These are phyloP conservation scores for Parnassius glacialis DNA, from an alignment of 2,888 invertebrate species.

Conservation along the genomic window DNA sequence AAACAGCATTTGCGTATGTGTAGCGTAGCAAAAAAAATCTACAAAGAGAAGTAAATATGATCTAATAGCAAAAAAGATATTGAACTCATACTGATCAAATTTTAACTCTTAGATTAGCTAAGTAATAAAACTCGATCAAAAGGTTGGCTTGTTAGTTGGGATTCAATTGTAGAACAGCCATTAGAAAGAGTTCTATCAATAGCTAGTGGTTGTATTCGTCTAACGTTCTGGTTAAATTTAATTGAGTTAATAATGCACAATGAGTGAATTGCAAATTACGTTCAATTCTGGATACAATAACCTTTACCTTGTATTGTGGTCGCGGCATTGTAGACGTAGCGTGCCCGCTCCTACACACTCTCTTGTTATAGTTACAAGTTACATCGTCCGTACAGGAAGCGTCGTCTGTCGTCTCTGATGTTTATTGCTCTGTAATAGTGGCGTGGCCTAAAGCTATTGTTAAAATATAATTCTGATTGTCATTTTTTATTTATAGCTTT, in stretches of 20 bases:
- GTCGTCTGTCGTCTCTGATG: slow-evolving; percentile 28
- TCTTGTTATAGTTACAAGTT: slow-evolving; percentile 32
- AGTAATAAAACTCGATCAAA: too few species aligned
- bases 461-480: slow-evolving; percentile 7
- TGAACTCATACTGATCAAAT: too few species aligned
- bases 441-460: slow-evolving; percentile 7
- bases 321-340: slow-evolving; percentile 41
- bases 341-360: slow-evolving; percentile 28
- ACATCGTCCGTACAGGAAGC: slow-evolving; percentile 38
- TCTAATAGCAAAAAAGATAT: background rate
- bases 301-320: slow-evolving; percentile 72
- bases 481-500: too few species aligned
- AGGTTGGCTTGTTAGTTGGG: too few species aligned
- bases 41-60: background rate
- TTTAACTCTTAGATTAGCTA: too few species aligned
- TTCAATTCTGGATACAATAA: slow-evolving; percentile 65
- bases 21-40: too few species aligned
- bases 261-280: slow-evolving; percentile 48
- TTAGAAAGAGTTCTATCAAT: slow-evolving; percentile 4
- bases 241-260: slow-evolving; percentile 31
- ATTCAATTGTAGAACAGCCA: too few species aligned
- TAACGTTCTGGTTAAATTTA: slow-evolving; percentile 22
- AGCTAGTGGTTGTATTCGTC: slow-evolving; percentile 1
- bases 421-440: slow-evolving; percentile 16
- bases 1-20: too few species aligned